These are phyloP conservation scores for Python bivittatus DNA, from an alignment of 2,113 vertebrate species.

Conservation along the genomic window DNA sequence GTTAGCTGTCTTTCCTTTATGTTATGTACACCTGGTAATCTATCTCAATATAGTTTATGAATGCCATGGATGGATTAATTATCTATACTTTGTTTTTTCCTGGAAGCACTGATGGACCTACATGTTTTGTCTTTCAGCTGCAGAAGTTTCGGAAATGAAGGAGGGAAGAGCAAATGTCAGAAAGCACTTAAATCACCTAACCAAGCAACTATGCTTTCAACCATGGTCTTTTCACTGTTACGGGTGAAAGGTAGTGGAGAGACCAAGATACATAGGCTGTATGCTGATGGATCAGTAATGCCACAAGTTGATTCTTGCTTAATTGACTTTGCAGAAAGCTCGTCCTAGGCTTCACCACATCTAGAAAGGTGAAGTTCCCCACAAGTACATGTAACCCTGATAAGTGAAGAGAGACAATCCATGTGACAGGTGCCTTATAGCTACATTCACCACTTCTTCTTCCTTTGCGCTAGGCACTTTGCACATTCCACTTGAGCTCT, in stretches of 20 bases:
- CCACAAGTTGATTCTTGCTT: not conserved
- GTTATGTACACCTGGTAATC: not conserved
- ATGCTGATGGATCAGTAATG: not conserved
- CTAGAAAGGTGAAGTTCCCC: not conserved
- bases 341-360: not conserved
- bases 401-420: constrained; percentile 56
- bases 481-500: not conserved
- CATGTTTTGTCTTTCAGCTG: constrained; percentile 45
- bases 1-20: not conserved
- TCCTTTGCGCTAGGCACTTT: constrained; percentile 26
- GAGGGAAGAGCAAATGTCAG: not conserved
- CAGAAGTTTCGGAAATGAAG: constrained; percentile 66
- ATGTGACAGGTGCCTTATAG: constrained; percentile 20
- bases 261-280: not conserved
- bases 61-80: not conserved
- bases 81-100: not conserved
- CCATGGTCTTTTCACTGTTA: not conserved
- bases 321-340: not conserved
- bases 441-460: not conserved
- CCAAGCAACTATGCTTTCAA: not conserved
- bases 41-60: not conserved
- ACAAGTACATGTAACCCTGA: not conserved
- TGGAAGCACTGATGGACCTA: not conserved
- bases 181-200: not conserved
- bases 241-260: not conserved